These are phyloP conservation scores for Anthopleura sola DNA, from an alignment of 64 coral and sea anemone species.

Conservation along the genomic window DNA sequence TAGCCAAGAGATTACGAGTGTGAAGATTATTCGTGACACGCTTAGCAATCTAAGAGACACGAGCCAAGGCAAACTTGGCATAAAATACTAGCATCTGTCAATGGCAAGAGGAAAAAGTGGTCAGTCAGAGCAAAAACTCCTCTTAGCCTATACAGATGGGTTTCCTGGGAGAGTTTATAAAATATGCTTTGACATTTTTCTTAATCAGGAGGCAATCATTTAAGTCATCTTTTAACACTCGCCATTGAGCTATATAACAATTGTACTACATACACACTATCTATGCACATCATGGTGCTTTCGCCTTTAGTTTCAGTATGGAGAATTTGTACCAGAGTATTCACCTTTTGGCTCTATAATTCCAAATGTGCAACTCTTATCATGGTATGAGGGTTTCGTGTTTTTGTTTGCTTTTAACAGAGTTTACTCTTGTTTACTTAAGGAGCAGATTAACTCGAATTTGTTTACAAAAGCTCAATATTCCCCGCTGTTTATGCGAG, in stretches of 20 bases:
- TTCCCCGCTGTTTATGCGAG: slow-evolving; percentile 4
- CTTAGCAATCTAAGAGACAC: not conserved
- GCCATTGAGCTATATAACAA: not conserved
- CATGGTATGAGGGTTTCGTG: not conserved
- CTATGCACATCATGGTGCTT: not conserved
- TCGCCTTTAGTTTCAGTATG: not conserved
- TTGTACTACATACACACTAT: not conserved
- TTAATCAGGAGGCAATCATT: not conserved
- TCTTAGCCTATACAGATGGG: not conserved
- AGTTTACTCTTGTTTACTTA: slow-evolving; percentile 2
- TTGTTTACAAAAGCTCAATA: slow-evolving; percentile 16
- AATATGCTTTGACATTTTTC: not conserved
- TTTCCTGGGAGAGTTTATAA: not conserved
- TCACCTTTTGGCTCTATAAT: not conserved
- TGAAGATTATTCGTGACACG: not conserved
- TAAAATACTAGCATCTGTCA: not conserved
- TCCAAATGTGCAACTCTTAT: not conserved
- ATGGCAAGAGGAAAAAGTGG: not conserved
- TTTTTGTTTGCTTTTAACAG: slow-evolving; percentile 6
- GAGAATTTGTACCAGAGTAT: not conserved
- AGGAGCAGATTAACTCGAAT: not conserved
- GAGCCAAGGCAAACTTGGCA: slow-evolving; percentile 1
- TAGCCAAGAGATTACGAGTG: not conserved
- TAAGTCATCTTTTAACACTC: not conserved
- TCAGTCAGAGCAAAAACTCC: not conserved